phyloP scores from a whole-genome alignment of 2,888 invertebrate species.

The Empis stercorea region DNA sequence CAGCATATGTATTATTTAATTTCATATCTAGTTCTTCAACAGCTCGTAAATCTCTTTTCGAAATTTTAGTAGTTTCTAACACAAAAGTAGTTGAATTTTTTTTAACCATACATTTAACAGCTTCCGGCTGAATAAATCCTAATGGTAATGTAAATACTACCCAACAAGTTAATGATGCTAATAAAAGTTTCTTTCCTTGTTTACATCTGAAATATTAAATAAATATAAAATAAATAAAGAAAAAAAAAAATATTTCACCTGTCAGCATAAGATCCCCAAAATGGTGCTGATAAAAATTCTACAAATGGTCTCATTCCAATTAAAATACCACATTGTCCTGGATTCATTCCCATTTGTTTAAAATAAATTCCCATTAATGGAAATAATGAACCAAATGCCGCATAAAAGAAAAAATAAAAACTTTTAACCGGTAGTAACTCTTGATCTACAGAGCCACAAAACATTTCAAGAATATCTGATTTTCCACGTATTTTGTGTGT shows the following conservation, averaged over 20 bases:
- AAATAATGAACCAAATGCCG: conserved; percentile 95
- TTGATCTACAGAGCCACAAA: conserved; percentile 74
- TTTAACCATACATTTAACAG: conserved; percentile 68
- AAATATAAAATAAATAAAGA: background rate
- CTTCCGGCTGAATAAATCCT: conserved; percentile 89
- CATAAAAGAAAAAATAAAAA: conserved; percentile 99
- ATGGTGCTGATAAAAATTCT: conserved; percentile 93
- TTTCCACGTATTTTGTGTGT: conserved; percentile 82
- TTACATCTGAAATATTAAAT: conserved; percentile 46
- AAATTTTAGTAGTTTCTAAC: conserved; percentile 38
- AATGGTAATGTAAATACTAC: conserved; percentile 92
- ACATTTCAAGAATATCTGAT: conserved; percentile 68
- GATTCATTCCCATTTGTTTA: conserved; percentile 99
- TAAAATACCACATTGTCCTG: conserved; percentile 85
- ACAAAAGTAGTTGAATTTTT: conserved; percentile 51
- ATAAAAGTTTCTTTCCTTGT: conserved; percentile 72
- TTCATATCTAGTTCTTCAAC: conserved; percentile 16
- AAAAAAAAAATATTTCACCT: conserved; percentile 37
- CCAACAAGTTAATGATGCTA: conserved; percentile 89
- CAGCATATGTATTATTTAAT: conserved; percentile 4
- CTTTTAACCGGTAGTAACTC: conserved; percentile 90
- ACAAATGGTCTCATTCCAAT: conserved; percentile 94
- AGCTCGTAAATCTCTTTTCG: conserved; percentile 36
- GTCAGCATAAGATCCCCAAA: conserved; percentile 95
- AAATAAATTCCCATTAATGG: conserved; percentile 98